Conservation (phyloP, 2,797 vertebrate genomes). For the Pipistrellus pygmaeus region DNA sequence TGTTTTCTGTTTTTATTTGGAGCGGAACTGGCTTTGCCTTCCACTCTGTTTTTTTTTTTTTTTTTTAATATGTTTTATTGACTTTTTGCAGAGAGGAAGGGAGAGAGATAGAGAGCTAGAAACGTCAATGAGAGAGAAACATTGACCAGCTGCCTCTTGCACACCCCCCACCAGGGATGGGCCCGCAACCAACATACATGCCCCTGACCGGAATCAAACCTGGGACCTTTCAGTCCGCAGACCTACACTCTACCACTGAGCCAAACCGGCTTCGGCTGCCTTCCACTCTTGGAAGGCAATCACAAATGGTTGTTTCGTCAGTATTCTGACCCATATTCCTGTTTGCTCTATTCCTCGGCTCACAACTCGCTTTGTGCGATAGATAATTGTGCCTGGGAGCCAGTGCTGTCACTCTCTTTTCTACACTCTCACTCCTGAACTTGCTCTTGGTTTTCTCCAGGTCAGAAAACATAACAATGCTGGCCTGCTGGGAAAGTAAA, state of each 20-base stretch:
- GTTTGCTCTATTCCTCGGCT: not conserved
- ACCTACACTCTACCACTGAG: no score
- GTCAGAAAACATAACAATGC: not conserved
- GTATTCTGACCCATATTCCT: not conserved
- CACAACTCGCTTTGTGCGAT: not conserved
- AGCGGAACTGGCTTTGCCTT: not conserved
- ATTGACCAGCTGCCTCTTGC: no score
- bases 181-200: no score
- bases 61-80: no score
- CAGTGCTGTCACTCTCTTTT: not conserved
- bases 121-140: no score
- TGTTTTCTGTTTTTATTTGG: not conserved
- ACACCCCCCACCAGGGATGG: no score
- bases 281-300: rapidly evolving
- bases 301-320: not conserved
- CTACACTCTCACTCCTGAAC: not conserved
- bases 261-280: no score
- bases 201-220: no score
- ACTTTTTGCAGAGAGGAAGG: no score
- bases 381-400: not conserved
- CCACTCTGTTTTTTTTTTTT: no score
- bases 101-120: no score
- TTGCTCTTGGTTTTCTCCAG: slow-evolving; percentile 39
- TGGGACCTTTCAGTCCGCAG: no score
- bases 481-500: not conserved